phyloP scores from a whole-genome alignment of 2,113 vertebrate genomes.

The Tichodroma muraria region DNA sequence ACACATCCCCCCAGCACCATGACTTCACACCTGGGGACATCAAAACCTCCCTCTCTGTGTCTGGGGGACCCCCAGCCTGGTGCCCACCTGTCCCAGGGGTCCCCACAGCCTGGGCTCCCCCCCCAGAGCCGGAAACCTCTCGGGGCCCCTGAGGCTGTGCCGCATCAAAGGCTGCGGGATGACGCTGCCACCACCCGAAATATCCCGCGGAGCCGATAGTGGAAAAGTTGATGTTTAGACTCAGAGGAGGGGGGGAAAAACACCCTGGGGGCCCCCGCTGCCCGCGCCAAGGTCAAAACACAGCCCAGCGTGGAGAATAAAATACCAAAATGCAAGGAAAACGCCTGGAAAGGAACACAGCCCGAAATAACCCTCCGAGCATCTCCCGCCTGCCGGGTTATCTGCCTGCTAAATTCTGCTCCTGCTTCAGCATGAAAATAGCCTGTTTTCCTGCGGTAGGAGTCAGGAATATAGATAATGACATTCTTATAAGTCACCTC shows the following conservation, averaged over 20 bases:
- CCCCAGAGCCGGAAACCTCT: background rate
- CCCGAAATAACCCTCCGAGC: conserved; percentile 51
- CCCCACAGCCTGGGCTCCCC: background rate
- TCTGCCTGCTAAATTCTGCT: conserved; percentile 58
- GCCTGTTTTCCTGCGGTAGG: conserved; percentile 54
- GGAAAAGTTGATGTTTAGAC: conserved; percentile 56
- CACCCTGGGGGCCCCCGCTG: background rate
- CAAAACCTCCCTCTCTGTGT: accelerated
- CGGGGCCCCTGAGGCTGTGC: background rate
- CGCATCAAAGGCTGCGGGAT: conserved; percentile 25
- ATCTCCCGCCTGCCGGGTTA: conserved; percentile 49
- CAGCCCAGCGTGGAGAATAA: background rate
- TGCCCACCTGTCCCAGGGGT: background rate
- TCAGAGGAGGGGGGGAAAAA: background rate
- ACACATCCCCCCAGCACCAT: accelerated
- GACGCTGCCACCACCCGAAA: conserved; percentile 19
- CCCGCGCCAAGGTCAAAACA: conserved; percentile 18
- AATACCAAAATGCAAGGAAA: conserved; percentile 12
- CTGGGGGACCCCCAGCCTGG: background rate
- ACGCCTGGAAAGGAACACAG: conserved; percentile 55
- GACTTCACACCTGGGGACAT: accelerated
- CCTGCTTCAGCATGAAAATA: conserved; percentile 31
- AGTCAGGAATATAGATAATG: conserved; percentile 59
- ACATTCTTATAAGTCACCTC: conserved; percentile 58
- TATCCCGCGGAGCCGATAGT: conserved; percentile 8